phyloP scores from a whole-genome alignment of 2,888 invertebrate species.

The Anoncus sp. region DNA sequence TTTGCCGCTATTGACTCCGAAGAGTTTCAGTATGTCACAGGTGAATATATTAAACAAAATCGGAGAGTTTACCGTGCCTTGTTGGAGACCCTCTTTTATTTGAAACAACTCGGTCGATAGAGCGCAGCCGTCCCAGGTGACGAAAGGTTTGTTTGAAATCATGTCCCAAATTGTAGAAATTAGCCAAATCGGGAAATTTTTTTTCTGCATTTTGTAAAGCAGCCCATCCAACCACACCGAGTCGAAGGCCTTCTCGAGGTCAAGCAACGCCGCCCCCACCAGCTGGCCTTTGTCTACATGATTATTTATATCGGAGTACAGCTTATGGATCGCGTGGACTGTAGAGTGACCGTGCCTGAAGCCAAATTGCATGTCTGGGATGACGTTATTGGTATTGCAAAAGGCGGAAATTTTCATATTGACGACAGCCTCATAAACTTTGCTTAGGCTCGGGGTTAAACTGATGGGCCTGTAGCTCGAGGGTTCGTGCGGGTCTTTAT shows the following conservation, averaged over 20 bases:
- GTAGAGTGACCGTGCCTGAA: slow-evolving; percentile 44
- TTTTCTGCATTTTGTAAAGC: slow-evolving; percentile 9
- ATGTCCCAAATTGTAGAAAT: slow-evolving; percentile 2
- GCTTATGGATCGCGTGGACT: slow-evolving; percentile 47
- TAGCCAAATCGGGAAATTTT: background rate
- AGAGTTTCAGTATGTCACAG: background rate
- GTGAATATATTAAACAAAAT: slow-evolving; percentile 1
- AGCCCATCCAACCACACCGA: slow-evolving; percentile 32
- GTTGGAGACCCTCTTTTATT: slow-evolving; percentile 1
- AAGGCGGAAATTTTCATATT: slow-evolving; percentile 2
- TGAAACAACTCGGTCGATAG: background rate
- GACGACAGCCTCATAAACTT: slow-evolving; percentile 42
- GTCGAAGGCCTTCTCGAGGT: slow-evolving; percentile 2
- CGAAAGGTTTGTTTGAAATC: background rate
- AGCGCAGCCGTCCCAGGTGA: background rate
- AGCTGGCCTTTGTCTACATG: background rate
- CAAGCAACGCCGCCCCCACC: slow-evolving; percentile 31
- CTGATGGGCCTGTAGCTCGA: slow-evolving; percentile 55
- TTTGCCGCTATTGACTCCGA: background rate
- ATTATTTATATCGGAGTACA: slow-evolving; percentile 16
- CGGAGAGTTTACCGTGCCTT: background rate
- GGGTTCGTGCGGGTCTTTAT: slow-evolving; percentile 22
- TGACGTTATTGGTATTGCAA: slow-evolving; percentile 10
- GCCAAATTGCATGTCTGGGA: slow-evolving; percentile 51
- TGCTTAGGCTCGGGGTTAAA: slow-evolving; percentile 48